Evolutionary conservation across 2,888 invertebrate species (phyloP).

Genomic region (Tupiocoris notatus): DNA sequence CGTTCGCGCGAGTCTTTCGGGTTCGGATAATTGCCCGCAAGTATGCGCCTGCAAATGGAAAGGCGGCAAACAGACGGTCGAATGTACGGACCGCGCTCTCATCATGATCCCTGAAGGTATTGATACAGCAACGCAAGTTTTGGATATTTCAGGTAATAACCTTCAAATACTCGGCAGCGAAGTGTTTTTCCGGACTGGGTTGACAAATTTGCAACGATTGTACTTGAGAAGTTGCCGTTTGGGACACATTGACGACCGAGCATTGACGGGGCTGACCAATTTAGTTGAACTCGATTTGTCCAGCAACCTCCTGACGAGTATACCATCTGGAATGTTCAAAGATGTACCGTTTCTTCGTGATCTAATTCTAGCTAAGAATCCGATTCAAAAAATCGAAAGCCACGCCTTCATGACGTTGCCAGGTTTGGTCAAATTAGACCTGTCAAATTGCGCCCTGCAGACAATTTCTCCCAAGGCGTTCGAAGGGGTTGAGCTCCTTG

Average conservation of each 20-base stretch:
- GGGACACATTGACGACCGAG: conserved; percentile 79
- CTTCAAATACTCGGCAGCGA: conserved; percentile 78
- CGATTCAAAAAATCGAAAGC: conserved; percentile 74
- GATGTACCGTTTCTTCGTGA: conserved; percentile 80
- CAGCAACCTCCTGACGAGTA: conserved; percentile 73
- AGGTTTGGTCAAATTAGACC: conserved; percentile 76
- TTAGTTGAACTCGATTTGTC: conserved; percentile 86
- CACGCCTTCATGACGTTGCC: conserved; percentile 73
- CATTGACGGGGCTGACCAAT: conserved; percentile 83
- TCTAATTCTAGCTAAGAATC: conserved; percentile 76
- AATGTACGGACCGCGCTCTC: conserved; percentile 79
- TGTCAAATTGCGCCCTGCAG: conserved; percentile 78
- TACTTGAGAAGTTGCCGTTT: conserved; percentile 80
- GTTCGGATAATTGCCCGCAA: conserved; percentile 60
- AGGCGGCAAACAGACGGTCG: conserved; percentile 88
- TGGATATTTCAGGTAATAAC: conserved; percentile 85
- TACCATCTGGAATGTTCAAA: conserved; percentile 76
- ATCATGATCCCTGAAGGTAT: conserved; percentile 82
- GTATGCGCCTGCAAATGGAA: conserved; percentile 92
- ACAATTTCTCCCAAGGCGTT: conserved; percentile 75
- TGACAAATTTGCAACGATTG: conserved; percentile 82
- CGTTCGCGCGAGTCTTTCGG: conserved; percentile 33
- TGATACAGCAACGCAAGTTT: conserved; percentile 84
- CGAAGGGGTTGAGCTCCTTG: conserved; percentile 71
- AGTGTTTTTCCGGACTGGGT: conserved; percentile 75